Conservation (phyloP, 2,888 invertebrate genomes). For the Caenorhabditis angaria region DNA sequence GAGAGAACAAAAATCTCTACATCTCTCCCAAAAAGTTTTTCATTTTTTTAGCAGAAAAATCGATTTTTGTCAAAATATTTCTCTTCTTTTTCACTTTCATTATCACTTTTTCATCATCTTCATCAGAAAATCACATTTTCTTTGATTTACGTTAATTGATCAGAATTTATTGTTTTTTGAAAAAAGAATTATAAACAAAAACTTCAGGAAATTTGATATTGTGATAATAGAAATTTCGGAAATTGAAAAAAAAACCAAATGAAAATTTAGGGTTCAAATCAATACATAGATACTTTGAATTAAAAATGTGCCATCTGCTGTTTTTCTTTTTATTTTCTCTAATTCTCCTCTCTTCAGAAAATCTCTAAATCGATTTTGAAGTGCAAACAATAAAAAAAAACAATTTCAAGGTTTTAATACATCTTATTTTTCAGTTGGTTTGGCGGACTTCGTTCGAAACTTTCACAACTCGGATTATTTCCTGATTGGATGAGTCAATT, state of each 20-base stretch:
- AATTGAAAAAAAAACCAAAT: neutral
- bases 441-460: slow-evolving; percentile 56
- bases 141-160: neutral
- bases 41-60: neutral
- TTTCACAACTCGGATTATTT: slow-evolving; percentile 53
- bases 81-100: neutral
- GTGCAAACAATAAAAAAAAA: neutral
- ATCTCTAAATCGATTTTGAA: neutral
- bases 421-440: slow-evolving; percentile 57
- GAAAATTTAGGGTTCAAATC: no score
- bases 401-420: slow-evolving; percentile 8
- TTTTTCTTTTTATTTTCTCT: neutral
- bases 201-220: neutral
- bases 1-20: neutral
- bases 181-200: neutral
- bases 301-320: slow-evolving; percentile 11
- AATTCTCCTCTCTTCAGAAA: neutral
- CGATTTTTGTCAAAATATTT: slow-evolving; percentile 4
- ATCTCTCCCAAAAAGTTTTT: neutral
- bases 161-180: neutral
- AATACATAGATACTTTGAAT: no score
- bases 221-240: neutral
- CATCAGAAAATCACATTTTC: neutral
- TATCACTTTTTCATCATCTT: neutral
- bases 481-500: slow-evolving; percentile 63